Evolutionary conservation across 1,140 invertebrate genomes (phyloP).

Genomic region (Caligus rogercresseyi): DNA sequence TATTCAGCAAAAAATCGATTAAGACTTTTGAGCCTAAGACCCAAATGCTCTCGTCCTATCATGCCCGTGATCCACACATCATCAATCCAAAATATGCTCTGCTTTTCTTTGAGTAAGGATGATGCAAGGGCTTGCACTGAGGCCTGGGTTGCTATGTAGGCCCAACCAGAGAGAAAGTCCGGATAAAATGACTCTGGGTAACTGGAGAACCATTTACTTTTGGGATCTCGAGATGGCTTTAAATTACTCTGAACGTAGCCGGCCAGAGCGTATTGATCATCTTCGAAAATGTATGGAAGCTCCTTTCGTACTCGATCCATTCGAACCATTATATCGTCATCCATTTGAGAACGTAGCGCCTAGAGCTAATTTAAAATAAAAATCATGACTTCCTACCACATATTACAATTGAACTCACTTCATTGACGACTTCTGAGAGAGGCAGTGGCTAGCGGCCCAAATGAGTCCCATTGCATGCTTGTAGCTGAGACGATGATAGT

Average conservation of each 20-base stretch:
- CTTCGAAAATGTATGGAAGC: constrained; percentile 24
- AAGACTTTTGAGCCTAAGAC: constrained; percentile 41
- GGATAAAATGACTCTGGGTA: constrained; percentile 51
- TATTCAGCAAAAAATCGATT: constrained; percentile 45
- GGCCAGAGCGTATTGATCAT: constrained; percentile 34
- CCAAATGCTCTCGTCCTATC: constrained; percentile 36
- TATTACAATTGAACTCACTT: too few species aligned
- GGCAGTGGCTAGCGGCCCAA: constrained; percentile 50
- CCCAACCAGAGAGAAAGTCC: constrained; percentile 59
- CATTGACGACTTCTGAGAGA: too few species aligned
- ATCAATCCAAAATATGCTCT: constrained; percentile 57
- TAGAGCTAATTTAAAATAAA: too few species aligned
- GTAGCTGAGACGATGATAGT: constrained; percentile 64
- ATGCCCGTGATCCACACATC: constrained; percentile 61
- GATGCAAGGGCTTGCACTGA: constrained; percentile 34
- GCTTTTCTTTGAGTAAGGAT: constrained; percentile 31
- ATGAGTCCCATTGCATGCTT: constrained; percentile 70
- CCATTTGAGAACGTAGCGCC: constrained; percentile 53
- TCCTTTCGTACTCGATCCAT: constrained; percentile 40
- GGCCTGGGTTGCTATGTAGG: constrained; percentile 48
- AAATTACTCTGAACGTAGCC: constrained; percentile 48
- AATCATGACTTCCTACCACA: too few species aligned
- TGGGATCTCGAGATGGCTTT: constrained; percentile 40
- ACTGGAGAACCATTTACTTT: constrained; percentile 62
- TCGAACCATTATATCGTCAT: constrained; percentile 69